Percentiles rank a stretch among this genome's conserved stretches.
These are phyloP conservation scores for Protomyctophum bolini DNA, from an alignment of 2,113 vertebrate genomes.

Conservation along the genomic window DNA sequence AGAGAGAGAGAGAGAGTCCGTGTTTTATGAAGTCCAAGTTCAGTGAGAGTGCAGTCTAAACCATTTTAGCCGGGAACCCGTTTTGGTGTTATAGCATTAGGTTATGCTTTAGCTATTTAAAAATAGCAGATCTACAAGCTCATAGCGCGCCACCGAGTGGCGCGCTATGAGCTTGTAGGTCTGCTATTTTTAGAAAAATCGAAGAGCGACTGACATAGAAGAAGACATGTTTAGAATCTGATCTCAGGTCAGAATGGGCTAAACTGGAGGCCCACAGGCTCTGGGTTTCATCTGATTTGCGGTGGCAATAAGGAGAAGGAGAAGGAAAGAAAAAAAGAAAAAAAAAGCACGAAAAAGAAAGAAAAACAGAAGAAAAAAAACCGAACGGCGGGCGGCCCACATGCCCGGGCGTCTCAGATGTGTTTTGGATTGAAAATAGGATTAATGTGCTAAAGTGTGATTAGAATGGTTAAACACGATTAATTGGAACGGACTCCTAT, in stretches of 20 bases:
- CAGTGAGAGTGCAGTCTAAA: slow-evolving; percentile 94
- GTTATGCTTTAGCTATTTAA: too few relatives aligned
- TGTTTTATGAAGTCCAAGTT: slow-evolving; percentile 95
- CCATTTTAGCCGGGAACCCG: too few relatives aligned
- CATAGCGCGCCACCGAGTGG: too few relatives aligned
- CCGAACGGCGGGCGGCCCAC: slow-evolving; percentile 70
- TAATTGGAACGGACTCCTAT: slow-evolving; percentile 94
- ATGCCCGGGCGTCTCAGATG: slow-evolving; percentile 88
- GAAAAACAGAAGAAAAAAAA: not conserved
- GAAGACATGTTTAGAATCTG: too few relatives aligned
- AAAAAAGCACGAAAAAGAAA: slow-evolving; percentile 25
- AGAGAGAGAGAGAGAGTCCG: slow-evolving; percentile 51
- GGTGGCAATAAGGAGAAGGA: slow-evolving; percentile 89
- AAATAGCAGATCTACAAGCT: too few relatives aligned
- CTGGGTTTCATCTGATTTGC: slow-evolving; percentile 96
- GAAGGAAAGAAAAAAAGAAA: slow-evolving; percentile 27
- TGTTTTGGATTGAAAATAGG: slow-evolving; percentile 98
- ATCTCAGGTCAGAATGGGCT: too few relatives aligned
- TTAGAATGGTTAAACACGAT: slow-evolving; percentile 99
- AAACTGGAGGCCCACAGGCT: slow-evolving; percentile 84
- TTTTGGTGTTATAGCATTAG: too few relatives aligned
- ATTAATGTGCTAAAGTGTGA: slow-evolving; percentile 99
- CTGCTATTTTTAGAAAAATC: too few relatives aligned
- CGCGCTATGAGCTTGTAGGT: too few relatives aligned
- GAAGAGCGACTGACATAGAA: too few relatives aligned